A percentile compares a stretch with the other conserved stretches of the same genome.
Conservation (phyloP, 2,888 invertebrate species). For the Epistrophe grossulariae region DNA sequence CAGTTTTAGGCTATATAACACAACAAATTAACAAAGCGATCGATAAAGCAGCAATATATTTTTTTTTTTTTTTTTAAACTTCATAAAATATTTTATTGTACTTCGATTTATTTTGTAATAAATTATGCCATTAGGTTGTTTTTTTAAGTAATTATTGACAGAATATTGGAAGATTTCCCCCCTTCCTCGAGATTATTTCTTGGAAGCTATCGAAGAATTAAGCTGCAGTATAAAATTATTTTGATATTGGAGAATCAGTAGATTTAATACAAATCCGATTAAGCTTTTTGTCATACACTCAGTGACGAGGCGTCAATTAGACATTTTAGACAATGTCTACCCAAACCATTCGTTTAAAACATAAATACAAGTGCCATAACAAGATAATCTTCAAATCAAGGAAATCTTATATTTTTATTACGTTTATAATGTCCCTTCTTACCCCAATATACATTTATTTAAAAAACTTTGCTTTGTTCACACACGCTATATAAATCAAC, state of each 20-base stretch:
- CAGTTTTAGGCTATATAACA: conserved; percentile 8
- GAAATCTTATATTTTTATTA: no score
- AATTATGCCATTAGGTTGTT: conserved; percentile 45
- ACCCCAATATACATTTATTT: no score
- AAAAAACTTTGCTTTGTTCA: no score
- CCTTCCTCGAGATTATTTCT: not conserved
- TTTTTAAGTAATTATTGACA: conserved; percentile 36
- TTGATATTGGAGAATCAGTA: conserved; percentile 16
- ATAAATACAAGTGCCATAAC: no score
- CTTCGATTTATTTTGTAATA: conserved; percentile 62
- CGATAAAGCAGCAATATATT: conserved; percentile 40
- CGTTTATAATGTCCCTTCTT: no score
- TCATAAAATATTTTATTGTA: conserved; percentile 49
- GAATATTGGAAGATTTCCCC: conserved; percentile 45
- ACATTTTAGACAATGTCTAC: no score
- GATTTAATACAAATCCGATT: conserved; percentile 30
- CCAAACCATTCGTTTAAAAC: no score
- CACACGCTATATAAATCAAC: no score
- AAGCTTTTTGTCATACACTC: not conserved
- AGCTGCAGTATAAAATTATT: conserved; percentile 26
- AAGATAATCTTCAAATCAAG: no score
- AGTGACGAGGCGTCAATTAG: no score
- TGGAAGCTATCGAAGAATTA: conserved; percentile 1
- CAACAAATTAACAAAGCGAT: conserved; percentile 63
- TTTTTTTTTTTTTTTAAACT: conserved; percentile 22